Evolutionary conservation across 1,140 invertebrate species (phyloP), one percentile per base, ranked within the genome.

Genomic region (Drosophila nigromelanica): DNA sequence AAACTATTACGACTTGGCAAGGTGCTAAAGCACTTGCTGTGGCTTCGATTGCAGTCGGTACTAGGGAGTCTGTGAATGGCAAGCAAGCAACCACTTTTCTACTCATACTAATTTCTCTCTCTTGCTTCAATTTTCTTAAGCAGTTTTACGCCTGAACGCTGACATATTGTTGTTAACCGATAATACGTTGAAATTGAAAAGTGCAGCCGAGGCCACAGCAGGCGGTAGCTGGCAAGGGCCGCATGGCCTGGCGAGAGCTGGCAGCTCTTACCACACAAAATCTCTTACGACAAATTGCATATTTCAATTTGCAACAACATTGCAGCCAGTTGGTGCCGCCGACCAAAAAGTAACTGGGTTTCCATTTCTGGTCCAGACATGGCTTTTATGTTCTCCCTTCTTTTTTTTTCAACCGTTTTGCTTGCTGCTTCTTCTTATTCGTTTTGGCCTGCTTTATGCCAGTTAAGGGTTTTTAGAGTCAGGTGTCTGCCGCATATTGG

Each of bases 151-250:
- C 79, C 89, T 80, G 87, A 90, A 85, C 82, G 83, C 87, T 87
- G 78, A 74, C 82, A 85, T 90, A 90, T 90, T 83, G 83, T 80
- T 89, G 87, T 90, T 90, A 90, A 90, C 78, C 87, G 87, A 90
- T 90, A 90, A 90, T 90, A 90, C 82, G 73, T 80, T 87, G 82
- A 90, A 90, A 90, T 90, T 90, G 87, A 89, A 89, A 85, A 80
- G 61, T 50, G 52, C 50, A 52, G 63, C 35, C 67, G 33, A 54
- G 21, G 51, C 43, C 52, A 69, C 33, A 30, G 33, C 14, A 14
- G 47, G 27, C 50, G 40, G 45, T 6, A 39, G 37, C 37, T 12
- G 54, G 30, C n/a, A n/a, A 15, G 58, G 55, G 40, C 40, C 21
- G 21, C 21, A 24, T 18, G 48, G 35, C 42, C 42, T 10, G 39